Conservation (phyloP, 2,888 invertebrate species). For the Heliconius charithonia region DNA sequence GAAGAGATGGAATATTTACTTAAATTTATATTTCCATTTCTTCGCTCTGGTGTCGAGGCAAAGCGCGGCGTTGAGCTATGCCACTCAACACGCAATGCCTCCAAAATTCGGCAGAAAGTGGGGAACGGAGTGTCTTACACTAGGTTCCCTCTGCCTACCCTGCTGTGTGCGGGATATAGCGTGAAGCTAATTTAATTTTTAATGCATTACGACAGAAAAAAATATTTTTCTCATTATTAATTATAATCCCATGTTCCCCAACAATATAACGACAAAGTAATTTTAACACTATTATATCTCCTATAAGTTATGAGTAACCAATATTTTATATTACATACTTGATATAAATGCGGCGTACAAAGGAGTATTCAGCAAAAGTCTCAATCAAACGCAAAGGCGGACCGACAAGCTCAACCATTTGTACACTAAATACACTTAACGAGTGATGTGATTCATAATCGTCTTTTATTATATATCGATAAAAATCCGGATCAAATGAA, state of each 20-base stretch:
- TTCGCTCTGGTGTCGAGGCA: too few relatives aligned
- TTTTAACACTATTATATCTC: not conserved
- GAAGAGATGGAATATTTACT: too few relatives aligned
- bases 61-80: too few relatives aligned
- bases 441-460: constrained; percentile 78
- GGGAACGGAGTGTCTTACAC: too few relatives aligned
- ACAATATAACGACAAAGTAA: not conserved
- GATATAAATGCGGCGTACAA: constrained; percentile 29
- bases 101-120: too few relatives aligned
- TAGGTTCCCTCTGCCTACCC: too few relatives aligned
- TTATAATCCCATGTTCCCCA: not conserved
- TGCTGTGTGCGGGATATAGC: too few relatives aligned
- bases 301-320: constrained; percentile 20
- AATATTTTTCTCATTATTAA: not conserved
- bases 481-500: constrained; percentile 84
- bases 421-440: constrained; percentile 80
- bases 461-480: constrained; percentile 76
- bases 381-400: constrained; percentile 56
- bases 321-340: constrained; percentile 35
- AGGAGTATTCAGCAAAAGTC: constrained; percentile 48
- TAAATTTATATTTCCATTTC: too few relatives aligned
- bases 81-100: too few relatives aligned
- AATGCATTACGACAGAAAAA: too few relatives aligned
- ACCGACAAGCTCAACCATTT: constrained; percentile 69
- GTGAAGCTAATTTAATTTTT: too few relatives aligned